Conservation (phyloP, 2,113 vertebrate species). For the Odontesthes bonariensis region DNA sequence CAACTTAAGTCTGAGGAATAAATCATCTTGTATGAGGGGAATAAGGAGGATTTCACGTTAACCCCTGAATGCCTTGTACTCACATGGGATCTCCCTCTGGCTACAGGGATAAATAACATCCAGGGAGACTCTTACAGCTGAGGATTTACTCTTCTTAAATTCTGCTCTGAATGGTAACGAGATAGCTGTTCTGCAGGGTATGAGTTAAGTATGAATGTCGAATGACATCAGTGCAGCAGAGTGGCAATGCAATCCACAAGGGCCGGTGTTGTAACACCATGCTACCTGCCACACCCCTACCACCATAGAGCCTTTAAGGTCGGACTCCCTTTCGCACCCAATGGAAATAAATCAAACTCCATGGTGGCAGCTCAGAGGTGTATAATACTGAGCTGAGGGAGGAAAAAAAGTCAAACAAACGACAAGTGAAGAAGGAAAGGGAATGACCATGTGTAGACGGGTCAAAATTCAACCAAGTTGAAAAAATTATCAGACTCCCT, state of each 20-base stretch:
- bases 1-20: slow-evolving; percentile 78
- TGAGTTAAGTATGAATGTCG: slow-evolving; percentile 67
- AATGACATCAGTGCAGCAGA: slow-evolving; percentile 60
- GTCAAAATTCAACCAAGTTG: slow-evolving; percentile 39
- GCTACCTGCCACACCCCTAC: slow-evolving; percentile 50
- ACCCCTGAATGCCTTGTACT: slow-evolving; percentile 78
- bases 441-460: neutral
- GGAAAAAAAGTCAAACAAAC: slow-evolving; percentile 26
- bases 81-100: slow-evolving; percentile 75
- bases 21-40: slow-evolving; percentile 79
- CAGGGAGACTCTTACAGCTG: slow-evolving; percentile 65
- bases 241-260: slow-evolving; percentile 54
- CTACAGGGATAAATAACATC: slow-evolving; percentile 79
- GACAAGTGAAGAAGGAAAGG: slow-evolving; percentile 34
- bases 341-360: slow-evolving; percentile 64
- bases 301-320: slow-evolving; percentile 49
- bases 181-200: slow-evolving; percentile 71
- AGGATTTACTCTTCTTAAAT: slow-evolving; percentile 73
- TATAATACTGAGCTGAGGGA: slow-evolving; percentile 18
- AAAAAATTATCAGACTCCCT: slow-evolving; percentile 57
- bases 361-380: slow-evolving; percentile 59
- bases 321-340: slow-evolving; percentile 48
- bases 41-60: slow-evolving; percentile 81
- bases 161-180: slow-evolving; percentile 70
- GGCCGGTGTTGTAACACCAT: slow-evolving; percentile 41